A percentile compares a stretch with the other conserved stretches of the same genome.
Conservation (phyloP, 2,113 vertebrate species). For the Chionomys nivalis region DNA sequence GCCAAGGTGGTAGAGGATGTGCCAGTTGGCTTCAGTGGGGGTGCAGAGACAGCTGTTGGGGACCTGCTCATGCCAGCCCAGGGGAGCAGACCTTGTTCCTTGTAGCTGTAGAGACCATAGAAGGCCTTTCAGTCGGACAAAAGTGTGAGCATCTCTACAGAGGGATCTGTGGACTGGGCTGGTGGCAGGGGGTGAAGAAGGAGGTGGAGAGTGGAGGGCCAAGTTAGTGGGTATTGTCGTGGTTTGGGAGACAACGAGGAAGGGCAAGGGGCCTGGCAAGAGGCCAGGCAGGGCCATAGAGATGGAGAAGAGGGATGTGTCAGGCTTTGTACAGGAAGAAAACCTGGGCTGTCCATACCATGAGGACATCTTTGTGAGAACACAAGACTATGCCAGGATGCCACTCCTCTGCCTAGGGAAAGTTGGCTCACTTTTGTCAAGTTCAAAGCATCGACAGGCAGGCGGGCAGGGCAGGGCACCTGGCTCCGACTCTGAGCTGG, state of each 20-base stretch:
- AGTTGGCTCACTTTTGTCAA: slow-evolving; percentile 1
- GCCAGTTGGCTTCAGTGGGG: not conserved
- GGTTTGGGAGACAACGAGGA: not conserved
- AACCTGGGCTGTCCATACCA: not conserved
- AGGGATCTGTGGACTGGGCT: not conserved
- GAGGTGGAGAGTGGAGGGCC: not conserved
- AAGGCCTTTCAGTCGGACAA: not conserved
- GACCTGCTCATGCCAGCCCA: not conserved
- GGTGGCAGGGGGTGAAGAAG: too few species aligned
- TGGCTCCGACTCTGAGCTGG: not conserved
- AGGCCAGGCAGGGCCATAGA: not conserved
- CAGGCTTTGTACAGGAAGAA: not conserved
- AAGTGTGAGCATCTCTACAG: not conserved
- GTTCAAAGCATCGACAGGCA: not conserved
- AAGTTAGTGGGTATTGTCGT: not conserved
- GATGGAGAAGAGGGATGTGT: not conserved
- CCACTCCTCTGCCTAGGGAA: not conserved
- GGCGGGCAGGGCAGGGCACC: not conserved
- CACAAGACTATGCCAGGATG: not conserved
- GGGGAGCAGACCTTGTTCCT: not conserved
- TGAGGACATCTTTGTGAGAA: not conserved
- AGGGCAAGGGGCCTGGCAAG: too few species aligned
- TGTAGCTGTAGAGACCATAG: not conserved
- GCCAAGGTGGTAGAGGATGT: not conserved
- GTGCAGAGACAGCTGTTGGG: not conserved